Percentiles rank a stretch among this genome's conserved stretches.
Conservation (phyloP, 2,888 invertebrate species). For the Melanostoma scalare region DNA sequence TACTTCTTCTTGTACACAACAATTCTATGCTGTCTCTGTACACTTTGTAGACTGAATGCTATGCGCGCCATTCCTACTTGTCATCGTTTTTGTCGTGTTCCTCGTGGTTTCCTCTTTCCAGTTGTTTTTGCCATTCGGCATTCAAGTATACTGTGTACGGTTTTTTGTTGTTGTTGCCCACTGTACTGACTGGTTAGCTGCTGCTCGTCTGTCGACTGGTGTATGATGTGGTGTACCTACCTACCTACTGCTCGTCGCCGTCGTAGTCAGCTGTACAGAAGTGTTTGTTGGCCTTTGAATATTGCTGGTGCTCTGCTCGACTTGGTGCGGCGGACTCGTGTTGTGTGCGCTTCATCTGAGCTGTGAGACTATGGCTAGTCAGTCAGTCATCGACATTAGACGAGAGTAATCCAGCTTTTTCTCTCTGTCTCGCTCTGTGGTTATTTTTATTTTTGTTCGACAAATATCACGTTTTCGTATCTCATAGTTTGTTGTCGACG, state of each 20-base stretch:
- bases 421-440: constrained; percentile 49
- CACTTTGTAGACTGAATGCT: constrained; percentile 31
- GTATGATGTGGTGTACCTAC: constrained; percentile 58
- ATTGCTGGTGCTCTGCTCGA: constrained; percentile 43
- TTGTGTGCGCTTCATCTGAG: constrained; percentile 73
- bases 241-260: constrained; percentile 40
- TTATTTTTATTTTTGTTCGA: constrained; percentile 39
- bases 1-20: constrained; percentile 28
- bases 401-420: constrained; percentile 76
- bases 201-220: constrained; percentile 39
- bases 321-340: constrained; percentile 49
- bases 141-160: constrained; percentile 2
- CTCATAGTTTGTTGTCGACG: constrained; percentile 44
- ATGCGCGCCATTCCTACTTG: constrained; percentile 45
- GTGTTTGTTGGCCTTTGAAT: constrained; percentile 67
- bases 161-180: constrained; percentile 58
- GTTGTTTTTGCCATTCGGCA: constrained; percentile 34
- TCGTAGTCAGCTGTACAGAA: constrained; percentile 59
- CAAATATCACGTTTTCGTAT: constrained; percentile 63
- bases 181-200: constrained; percentile 39
- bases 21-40: constrained; percentile 39
- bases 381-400: constrained; percentile 78
- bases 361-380: constrained; percentile 74
- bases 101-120: constrained; percentile 66
- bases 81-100: constrained; percentile 54